Evolutionary conservation across 2,888 invertebrate species (phyloP), one percentile per base, ranked within the genome.

Genomic region (Caenorhabditis sp.): DNA sequence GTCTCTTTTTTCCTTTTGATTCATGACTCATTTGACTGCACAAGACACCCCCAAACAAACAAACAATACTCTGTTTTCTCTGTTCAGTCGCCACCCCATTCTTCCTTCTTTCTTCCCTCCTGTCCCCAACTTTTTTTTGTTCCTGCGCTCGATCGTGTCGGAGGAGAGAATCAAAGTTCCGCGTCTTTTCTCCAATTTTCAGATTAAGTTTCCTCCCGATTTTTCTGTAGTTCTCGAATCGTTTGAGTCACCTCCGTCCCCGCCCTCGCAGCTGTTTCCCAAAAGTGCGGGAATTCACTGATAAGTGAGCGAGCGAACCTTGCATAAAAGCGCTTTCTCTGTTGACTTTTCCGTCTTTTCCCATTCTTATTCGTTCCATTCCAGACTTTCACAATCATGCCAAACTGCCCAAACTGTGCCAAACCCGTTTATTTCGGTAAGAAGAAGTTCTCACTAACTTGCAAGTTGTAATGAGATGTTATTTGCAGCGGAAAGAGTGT

Each of bases 401-500:
- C 85, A 20, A 83, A 79, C 76, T 88, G 88, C 66, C 88, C 88
- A 24, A 79, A 79, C 20, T 88, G 88, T 68, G 65, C 81, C 17
- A 87, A 86, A 63, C 87, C 88, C 26, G 88, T 88, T 17, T 88
- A 88, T 63, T 88, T 89, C 61, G 88, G 88, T 88, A 35, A 77
- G 81, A 35, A 35, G 4, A n/a, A n/a, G n/a, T n/a, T n/a, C n/a
- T n/a, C n/a, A n/a, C 6, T 30, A 5, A 7, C 30, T 30, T 30
- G 6, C 35, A 3, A 35, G 9, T 9, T 58, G 20, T 1, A 20
- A 11, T 24, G 2, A n/a, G 15, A 1, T 20, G 17, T 13, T 56
- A 85, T 68, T 91, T 91, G 50, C 89, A 93, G 93, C 93, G 48
- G 93, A 93, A 89, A 90, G 93, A 78, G 93, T 93, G 88, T 92